These are phyloP conservation scores for Panagrolaimus sp. DNA, from an alignment of 1,140 invertebrate genomes.

Conservation along the genomic window DNA sequence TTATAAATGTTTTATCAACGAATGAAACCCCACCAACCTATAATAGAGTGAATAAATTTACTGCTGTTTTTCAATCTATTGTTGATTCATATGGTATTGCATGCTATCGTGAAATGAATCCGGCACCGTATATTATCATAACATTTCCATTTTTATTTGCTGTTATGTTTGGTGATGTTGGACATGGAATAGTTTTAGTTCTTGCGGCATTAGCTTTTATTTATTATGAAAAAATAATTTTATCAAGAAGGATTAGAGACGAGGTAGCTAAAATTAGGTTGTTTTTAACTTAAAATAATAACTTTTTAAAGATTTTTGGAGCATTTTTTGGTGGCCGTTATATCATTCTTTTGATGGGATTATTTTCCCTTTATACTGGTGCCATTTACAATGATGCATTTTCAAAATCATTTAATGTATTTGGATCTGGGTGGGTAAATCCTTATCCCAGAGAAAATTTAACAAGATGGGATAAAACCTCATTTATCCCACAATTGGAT, in stretches of 20 bases:
- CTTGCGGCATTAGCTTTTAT: slow-evolving; percentile 74
- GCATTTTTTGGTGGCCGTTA: slow-evolving; percentile 96
- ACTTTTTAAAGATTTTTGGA: slow-evolving; percentile 74
- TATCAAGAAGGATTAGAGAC: slow-evolving; percentile 68
- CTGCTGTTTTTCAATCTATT: slow-evolving; percentile 63
- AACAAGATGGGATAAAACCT: background rate
- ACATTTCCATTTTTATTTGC: slow-evolving; percentile 89
- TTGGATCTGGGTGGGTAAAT: slow-evolving; percentile 78
- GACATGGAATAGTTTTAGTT: slow-evolving; percentile 75
- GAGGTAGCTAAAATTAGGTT: slow-evolving; percentile 59
- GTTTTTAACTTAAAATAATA: background rate
- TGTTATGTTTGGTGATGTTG: slow-evolving; percentile 86
- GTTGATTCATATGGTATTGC: slow-evolving; percentile 65
- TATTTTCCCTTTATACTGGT: slow-evolving; percentile 93
- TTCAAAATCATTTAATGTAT: slow-evolving; percentile 89
- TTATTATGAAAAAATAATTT: slow-evolving; percentile 71
- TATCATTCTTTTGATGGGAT: slow-evolving; percentile 91
- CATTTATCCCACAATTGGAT: slow-evolving; percentile 22
- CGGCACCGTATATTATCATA: slow-evolving; percentile 79
- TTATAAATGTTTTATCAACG: slow-evolving; percentile 62
- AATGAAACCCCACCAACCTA: slow-evolving; percentile 62
- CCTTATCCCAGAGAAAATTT: slow-evolving; percentile 22
- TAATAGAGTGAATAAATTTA: slow-evolving; percentile 65
- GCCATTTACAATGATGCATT: slow-evolving; percentile 94
- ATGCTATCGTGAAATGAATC: slow-evolving; percentile 63